Percentiles rank a stretch among this genome's conserved stretches.
These are phyloP conservation scores for Aphidius ervi DNA, from an alignment of 1,140 invertebrate species.

Conservation along the genomic window DNA sequence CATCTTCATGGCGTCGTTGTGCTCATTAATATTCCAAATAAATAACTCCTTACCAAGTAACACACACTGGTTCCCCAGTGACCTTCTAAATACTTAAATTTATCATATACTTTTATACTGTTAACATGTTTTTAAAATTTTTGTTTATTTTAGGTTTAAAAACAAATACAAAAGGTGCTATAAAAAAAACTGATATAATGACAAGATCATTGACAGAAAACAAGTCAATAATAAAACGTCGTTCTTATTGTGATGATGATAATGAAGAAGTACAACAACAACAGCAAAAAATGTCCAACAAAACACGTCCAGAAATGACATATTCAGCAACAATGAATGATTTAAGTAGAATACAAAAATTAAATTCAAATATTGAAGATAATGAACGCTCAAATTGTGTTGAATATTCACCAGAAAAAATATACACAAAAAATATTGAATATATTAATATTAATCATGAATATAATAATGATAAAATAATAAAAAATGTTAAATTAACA, in stretches of 20 bases:
- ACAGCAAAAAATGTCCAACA: conserved; percentile 16
- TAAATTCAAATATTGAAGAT: conserved; percentile 25
- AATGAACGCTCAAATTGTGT: conserved; percentile 25
- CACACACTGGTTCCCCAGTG: not conserved
- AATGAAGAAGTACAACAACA: too few species aligned
- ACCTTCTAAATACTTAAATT: not conserved
- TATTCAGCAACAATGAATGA: conserved; percentile 39
- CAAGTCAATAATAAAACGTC: conserved; percentile 21
- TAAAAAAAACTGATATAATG: conserved; percentile 20
- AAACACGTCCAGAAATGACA: conserved; percentile 26
- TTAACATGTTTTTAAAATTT: conserved; percentile 2
- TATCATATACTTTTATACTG: too few species aligned
- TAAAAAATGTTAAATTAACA: conserved; percentile 29
- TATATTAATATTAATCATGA: conserved; percentile 29
- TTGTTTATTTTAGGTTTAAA: conserved; percentile 22
- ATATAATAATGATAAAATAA: conserved; percentile 21
- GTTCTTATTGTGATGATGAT: conserved; percentile 24
- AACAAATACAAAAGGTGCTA: conserved; percentile 21
- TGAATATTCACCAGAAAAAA: conserved; percentile 33
- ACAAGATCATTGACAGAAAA: conserved; percentile 24
- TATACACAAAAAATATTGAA: conserved; percentile 39
- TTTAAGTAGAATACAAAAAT: conserved; percentile 30
- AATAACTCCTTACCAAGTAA: not conserved
- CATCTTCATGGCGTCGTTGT: conserved; percentile 21
- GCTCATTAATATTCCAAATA: conserved; percentile 27